Base-by-base conservation (phyloP, 2,888 invertebrate genomes). In the Eumacrocentrus americanus region DNA sequence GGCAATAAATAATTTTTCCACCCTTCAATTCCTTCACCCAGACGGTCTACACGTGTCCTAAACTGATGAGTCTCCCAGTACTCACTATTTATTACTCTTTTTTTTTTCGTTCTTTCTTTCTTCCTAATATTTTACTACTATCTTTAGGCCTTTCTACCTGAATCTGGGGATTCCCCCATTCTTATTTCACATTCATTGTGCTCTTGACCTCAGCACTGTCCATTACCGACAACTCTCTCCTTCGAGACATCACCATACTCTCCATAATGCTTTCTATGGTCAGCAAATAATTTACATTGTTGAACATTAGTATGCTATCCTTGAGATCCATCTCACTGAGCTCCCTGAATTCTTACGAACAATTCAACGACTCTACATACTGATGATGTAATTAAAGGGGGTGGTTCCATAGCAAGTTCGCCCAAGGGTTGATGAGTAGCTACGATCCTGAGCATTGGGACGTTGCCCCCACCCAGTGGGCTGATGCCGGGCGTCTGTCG, bases 401-500 rank as follows among this genome's bases (percentile, higher is more conserved):
- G 52, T 40, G 40, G 23, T 53, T 60, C 42, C 46, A 44, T 11
- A 47, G 47, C 12, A 50, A 42, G 61, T 56, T 60, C 62, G 59
- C 58, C 60, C 62, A 58, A 59, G 68, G 68, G 61, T 61, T 66
- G 68, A 64, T 62, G 70, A 70, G 71, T 74, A 72, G 76, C 70
- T 72, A 79, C 79, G 77, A 76, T 70, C 77, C 76, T 77, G 76
- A 73, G 65, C 75, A 73, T 74, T 78, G 80, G 82, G 80, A 81
- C 81, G 77, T 79, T 80, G 79, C 76, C 77, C 80, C 78, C 80
- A 81, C 83, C n/a, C 81, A 78, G 61, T 44, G 67, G 60, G 62
- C 68, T 72, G 76, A 74, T 75, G 77, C 75, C 79, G 78, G 79
- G 81, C 81, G 82, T 82, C 82, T 81, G 82, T 82, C 81, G 79